Evolutionary conservation across 2,888 invertebrate species (phyloP).

Genomic region (Piscicola geometra): DNA sequence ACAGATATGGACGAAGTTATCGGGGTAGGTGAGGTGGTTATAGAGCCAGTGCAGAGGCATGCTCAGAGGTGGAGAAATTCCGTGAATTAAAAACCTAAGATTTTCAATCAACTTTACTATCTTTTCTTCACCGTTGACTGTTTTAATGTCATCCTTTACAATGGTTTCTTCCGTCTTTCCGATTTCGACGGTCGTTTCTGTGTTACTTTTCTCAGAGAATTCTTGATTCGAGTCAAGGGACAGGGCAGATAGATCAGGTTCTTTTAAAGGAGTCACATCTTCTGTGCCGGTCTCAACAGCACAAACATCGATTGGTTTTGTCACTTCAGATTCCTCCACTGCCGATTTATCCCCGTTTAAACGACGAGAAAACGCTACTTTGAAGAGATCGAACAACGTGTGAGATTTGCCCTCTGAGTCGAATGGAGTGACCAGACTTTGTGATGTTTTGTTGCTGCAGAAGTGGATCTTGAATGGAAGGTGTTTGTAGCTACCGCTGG

Average conservation of each 20-base stretch:
- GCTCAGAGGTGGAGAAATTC: conserved; percentile 77
- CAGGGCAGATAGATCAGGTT: too few species aligned
- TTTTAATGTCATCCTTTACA: background rate
- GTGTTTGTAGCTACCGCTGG: conserved; percentile 47
- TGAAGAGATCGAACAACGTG: conserved; percentile 68
- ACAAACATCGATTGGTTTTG: background rate
- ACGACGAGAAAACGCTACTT: conserved; percentile 46
- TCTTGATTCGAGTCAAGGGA: background rate
- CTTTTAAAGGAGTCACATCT: too few species aligned
- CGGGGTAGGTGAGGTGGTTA: conserved; percentile 94
- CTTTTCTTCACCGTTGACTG: background rate
- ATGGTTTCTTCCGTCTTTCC: background rate
- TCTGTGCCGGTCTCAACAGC: too few species aligned
- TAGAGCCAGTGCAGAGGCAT: conserved; percentile 94
- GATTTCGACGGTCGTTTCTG: background rate
- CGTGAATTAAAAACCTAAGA: conserved; percentile 69
- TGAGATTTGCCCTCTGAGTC: conserved; percentile 70
- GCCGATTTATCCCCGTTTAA: background rate
- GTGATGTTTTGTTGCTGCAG: conserved; percentile 66
- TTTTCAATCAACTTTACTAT: conserved; percentile 16
- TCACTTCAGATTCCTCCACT: background rate
- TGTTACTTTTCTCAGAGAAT: background rate
- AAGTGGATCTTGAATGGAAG: conserved; percentile 53
- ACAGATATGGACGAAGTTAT: conserved; percentile 87
- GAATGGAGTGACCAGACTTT: conserved; percentile 72